Base-by-base conservation (phyloP, 2,888 invertebrate species). In the Drosophila phalerata region DNA sequence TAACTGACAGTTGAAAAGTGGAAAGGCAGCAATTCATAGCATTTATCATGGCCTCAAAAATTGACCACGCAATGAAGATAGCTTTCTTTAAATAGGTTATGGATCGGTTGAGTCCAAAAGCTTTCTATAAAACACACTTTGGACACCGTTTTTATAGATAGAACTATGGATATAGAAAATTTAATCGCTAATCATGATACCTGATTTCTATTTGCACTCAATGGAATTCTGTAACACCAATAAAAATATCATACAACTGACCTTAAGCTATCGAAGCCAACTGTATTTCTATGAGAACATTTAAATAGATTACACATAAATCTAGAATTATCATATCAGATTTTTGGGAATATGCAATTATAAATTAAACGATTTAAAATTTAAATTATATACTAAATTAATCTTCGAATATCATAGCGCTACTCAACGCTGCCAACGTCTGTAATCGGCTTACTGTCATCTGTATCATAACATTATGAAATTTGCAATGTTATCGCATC, bases 1-100 rank as follows among this genome's bases (percentile, higher is more conserved):
- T 57, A 45, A 62, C 53, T 65, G 64, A 30, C 61, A 61, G 64
- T 25, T 56, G 57, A 65, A 62, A 60, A 47, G 43, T 52, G n/a
- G 32, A 15, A 17, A 42, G 11, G 19, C 25, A 13, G 30, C 25
- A 32, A 17, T 30, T 49, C 37, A 38, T 6, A 19, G n/a, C 45
- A 57, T 57, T 34, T 45, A 25, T 34, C 56, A 57, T 34, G 15
- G 56, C 32, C n/a, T 45, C 56, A 15, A 32, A 45, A 15, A 11
- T 45, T 17, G 34, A 5, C 15, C 45, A 45, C 34, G 28, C 3
- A 34, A 17, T 57, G 22, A 34, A 45, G 15, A 30, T 30, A 43
- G 9, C 25, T 22, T 11, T 17, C 13, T 17, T 17, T 37, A 30
- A 32, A 32, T 6, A 9, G 13, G 40, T 40, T 53, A 53, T 17